Base-by-base conservation (phyloP, 2,888 invertebrate genomes). In the Monoplex corrugatus region DNA sequence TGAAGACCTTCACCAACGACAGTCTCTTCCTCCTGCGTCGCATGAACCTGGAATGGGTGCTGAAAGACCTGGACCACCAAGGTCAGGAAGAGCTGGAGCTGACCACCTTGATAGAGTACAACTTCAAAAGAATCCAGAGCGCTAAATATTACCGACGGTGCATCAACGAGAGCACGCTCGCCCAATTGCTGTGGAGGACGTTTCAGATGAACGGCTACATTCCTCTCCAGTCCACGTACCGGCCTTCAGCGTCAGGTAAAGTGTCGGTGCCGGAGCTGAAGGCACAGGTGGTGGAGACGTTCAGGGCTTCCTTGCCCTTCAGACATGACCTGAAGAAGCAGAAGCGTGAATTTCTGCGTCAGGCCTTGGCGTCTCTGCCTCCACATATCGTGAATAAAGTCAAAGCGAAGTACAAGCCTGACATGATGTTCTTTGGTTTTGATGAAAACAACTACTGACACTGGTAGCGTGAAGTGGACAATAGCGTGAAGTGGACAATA, bases 191-290 rank as follows among this genome's bases (percentile, higher is more conserved):
- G 63, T 93, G 93, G 93, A 91, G 57, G 28, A 91, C 92, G 0
- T 92, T 92, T 87, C 90, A 90, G 57, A 84, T 92, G 10, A 92
- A 93, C 78, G 93, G 93, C 8, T 93, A 93, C 75, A 87, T 93
- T 35, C 93, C 92, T 16, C 35, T 38, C 1, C 13, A 2, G 1
- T 8, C 83, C 32, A 45, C 43, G 23, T 28, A 10, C 28, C 5
- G 10, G 10, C 16, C 50, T 16, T n/a, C 57, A 3, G 32, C 85
- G 6, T 40, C 78, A 3, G 85, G 63, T 32, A 8, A 3, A 8
- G 43, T 82, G 78, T 28, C 82, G 10, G 63, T 57, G 82, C 40
- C 23, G 32, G 19, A 78, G 38, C 82, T 87, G 40, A 23, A 57
- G 63, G 23, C 16, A 0, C 82, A 82, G 57, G 87, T 87, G 16